Evolutionary conservation across 2,113 vertebrate genomes (phyloP).

Genomic region (Cervus canadensis): DNA sequence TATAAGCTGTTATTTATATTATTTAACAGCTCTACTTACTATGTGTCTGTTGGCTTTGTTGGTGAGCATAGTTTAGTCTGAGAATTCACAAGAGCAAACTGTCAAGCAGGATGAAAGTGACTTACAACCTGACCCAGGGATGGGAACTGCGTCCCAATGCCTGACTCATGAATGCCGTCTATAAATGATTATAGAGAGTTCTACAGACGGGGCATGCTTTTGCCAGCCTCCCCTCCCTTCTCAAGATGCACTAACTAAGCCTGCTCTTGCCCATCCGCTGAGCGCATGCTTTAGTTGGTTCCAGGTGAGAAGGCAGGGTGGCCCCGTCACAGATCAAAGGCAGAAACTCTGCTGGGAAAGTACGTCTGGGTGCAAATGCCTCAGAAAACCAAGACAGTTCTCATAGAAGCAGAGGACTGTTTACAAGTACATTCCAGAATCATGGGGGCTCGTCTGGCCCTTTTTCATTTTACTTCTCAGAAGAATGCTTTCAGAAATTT

Average conservation of each 20-base stretch:
- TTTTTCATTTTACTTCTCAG: neutral
- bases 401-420: neutral
- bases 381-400: neutral
- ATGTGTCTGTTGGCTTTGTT: neutral
- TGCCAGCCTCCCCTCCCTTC: neutral
- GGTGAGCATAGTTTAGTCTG: slow-evolving; percentile 31
- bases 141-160: neutral
- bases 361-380: neutral
- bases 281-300: neutral
- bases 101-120: neutral
- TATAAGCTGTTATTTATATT: neutral
- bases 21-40: neutral
- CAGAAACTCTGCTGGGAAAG: neutral
- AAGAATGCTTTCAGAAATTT: neutral
- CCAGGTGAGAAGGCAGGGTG: neutral
- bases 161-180: neutral
- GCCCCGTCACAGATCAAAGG: neutral
- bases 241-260: rapidly evolving
- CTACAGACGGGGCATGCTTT: neutral
- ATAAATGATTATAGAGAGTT: neutral
- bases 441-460: neutral
- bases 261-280: neutral
- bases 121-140: neutral
- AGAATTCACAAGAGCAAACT: neutral
- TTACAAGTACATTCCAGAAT: neutral